Evolutionary conservation across 1,140 invertebrate genomes (phyloP), one percentile per base, ranked within the genome.

Genomic region (Choristoneura fumiferana): DNA sequence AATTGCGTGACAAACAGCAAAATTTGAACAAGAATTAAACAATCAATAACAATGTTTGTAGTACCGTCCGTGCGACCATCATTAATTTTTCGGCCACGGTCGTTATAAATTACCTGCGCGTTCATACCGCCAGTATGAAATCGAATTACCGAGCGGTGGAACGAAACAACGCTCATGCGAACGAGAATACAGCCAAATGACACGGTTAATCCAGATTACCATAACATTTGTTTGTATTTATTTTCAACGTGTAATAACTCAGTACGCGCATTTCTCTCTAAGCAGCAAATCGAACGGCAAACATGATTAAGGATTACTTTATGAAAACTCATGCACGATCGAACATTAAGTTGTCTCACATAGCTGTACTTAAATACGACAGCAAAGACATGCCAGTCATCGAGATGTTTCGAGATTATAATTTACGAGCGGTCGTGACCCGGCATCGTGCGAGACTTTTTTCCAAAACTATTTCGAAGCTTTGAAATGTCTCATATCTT

Each of bases 31-130:
- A 49, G 18, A 49, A 33, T 49, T 49, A 49, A 12, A 4, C 43
- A 49, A 49, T 49, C 35, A 53, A 53, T 54, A 68, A 60, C 72
- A 76, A 79, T 64, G 71, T 81, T 74, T 73, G 66, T 69, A 59
- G 62, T 71, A 70, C 75, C 65, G 67, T 66, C 66, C 63, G 66
- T 69, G 60, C 66, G 65, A 63, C 60, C 40, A 62, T 77, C 67
- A 79, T 84, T 82, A 82, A 71, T 75, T 68, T 49, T 71, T 77
- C 67, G 57, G 74, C 65, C 64, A 74, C 73, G 79, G 76, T 76
- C 63, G 67, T 81, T 71, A 76, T 39, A 62, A 65, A 79, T 82
- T 78, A 69, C 71, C 65, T 70, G 64, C 67, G 80, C 74, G 67
- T 76, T 54, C 39, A 58, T 67, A 65, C 63, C 62, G 60, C 61